Base-by-base conservation (phyloP, 2,888 invertebrate genomes). In the Escarpia spicata region DNA sequence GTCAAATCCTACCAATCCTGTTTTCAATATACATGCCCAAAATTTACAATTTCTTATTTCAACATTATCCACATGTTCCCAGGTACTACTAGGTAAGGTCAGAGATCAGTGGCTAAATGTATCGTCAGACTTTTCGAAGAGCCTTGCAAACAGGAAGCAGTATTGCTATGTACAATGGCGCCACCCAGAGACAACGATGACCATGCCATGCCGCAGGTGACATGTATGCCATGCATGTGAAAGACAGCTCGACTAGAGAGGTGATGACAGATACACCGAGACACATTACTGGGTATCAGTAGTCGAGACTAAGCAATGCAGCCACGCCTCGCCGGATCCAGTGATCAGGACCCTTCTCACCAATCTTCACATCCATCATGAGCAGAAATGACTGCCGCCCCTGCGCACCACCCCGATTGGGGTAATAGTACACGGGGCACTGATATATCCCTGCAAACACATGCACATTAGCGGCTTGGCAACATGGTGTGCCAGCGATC, bases 261-360 rank as follows among this genome's bases (percentile, higher is more conserved):
- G 43, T 91, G 15, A 44, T 6, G n/a, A n/a, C 19, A 19, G 44
- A 91, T 15, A 91, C 44, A 31, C 43, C 4, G 15, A 91, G 44
- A 43, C 44, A 44, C 91, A 8, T 75, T 75, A 75, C 75, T 26
- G 75, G 19, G 26, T 15, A 3, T 91, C 93, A 94, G 90, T 44
- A 45, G 94, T 96, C 96, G 93, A 98, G 97, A 95, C 98, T 98
- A 95, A 98, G 96, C 43, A 98, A 97, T 92, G 98, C 96, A 0
- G 98, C 98, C 0, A 98, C 98, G 93, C 98, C 98, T 44, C 98
- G 97, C 96, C 98, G 98, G 90, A 98, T 97, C 98, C 98, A 98
- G 96, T 98, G 98, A 95, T 98, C 98, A 0, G 98, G 95, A 92
- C 96, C 96, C 92, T 96, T 95, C 95, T 98, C 98, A 0, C 98